phyloP scores from a whole-genome alignment of 1,140 invertebrate genomes.

The Panagrolaimus sp. region DNA sequence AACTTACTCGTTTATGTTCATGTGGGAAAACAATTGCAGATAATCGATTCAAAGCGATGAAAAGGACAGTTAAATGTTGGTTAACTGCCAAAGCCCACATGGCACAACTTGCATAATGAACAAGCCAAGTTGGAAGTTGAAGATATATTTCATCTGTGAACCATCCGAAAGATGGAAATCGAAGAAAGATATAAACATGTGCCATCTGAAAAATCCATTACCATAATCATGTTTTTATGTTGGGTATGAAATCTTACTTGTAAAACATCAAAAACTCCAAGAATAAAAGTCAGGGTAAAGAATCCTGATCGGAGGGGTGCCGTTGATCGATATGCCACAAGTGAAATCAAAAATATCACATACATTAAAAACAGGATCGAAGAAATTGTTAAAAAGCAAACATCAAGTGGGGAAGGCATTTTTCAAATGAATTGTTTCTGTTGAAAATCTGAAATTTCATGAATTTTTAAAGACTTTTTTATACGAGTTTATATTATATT shows the following conservation, averaged over 20 bases:
- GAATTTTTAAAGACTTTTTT: no score
- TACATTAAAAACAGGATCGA: slow-evolving; percentile 10
- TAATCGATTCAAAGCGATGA: slow-evolving; percentile 6
- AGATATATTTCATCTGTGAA: slow-evolving; percentile 3
- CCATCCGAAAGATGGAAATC: slow-evolving; percentile 15
- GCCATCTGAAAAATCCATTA: background rate
- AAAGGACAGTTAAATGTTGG: background rate
- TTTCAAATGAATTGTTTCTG: no score
- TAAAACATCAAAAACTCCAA: slow-evolving; percentile 15
- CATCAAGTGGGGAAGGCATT: background rate
- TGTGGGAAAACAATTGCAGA: slow-evolving; percentile 6
- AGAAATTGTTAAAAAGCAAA: slow-evolving; percentile 4
- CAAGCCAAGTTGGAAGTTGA: background rate
- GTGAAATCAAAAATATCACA: background rate
- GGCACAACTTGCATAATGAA: slow-evolving; percentile 10
- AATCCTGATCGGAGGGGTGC: slow-evolving; percentile 4
- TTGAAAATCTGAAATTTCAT: no score
- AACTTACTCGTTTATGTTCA: slow-evolving; percentile 10
- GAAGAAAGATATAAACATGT: background rate
- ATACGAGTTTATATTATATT: no score
- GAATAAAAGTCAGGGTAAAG: slow-evolving; percentile 12
- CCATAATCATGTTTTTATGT: background rate
- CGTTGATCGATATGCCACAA: slow-evolving; percentile 8
- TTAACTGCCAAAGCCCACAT: slow-evolving; percentile 9
- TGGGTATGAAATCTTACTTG: background rate